These are phyloP conservation scores for Lacerta viridis DNA, from an alignment of 2,797 vertebrate species.

Conservation along the genomic window DNA sequence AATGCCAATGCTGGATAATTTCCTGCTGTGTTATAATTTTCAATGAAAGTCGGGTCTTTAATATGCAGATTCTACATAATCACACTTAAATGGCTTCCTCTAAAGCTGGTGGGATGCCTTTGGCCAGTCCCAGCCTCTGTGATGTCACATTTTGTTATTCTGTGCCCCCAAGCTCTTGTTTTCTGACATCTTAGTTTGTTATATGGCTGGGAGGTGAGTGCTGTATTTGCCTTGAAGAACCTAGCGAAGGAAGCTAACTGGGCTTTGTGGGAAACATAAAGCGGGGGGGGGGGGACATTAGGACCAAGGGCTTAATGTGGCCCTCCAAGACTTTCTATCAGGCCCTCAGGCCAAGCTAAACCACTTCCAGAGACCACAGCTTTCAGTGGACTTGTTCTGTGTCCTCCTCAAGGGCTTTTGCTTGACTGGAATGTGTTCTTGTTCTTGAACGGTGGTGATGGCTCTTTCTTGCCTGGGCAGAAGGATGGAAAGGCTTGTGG, in stretches of 20 bases:
- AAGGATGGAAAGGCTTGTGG: no score
- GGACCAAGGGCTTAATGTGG: not conserved
- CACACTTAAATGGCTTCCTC: not conserved
- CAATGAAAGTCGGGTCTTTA: not conserved
- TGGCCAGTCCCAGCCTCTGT: not conserved
- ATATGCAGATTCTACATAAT: not conserved
- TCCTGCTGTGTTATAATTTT: conserved; percentile 2
- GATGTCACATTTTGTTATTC: not conserved
- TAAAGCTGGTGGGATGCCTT: not conserved
- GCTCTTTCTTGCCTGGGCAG: no score
- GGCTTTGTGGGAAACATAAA: no score
- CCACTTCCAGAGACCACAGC: no score
- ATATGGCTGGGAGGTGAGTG: not conserved
- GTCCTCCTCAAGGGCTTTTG: no score
- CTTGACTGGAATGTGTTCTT: no score
- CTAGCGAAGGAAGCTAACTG: no score
- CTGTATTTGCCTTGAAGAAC: not conserved
- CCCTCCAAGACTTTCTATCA: not conserved
- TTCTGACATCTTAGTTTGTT: not conserved
- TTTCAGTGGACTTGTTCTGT: no score
- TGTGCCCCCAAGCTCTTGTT: not conserved
- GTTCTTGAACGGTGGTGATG: no score
- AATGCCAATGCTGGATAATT: not conserved
- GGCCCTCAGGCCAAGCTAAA: not conserved
- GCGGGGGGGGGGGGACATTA: not conserved